Base-by-base conservation (phyloP, 2,113 vertebrate genomes). In the Urocynchramus pylzowi region DNA sequence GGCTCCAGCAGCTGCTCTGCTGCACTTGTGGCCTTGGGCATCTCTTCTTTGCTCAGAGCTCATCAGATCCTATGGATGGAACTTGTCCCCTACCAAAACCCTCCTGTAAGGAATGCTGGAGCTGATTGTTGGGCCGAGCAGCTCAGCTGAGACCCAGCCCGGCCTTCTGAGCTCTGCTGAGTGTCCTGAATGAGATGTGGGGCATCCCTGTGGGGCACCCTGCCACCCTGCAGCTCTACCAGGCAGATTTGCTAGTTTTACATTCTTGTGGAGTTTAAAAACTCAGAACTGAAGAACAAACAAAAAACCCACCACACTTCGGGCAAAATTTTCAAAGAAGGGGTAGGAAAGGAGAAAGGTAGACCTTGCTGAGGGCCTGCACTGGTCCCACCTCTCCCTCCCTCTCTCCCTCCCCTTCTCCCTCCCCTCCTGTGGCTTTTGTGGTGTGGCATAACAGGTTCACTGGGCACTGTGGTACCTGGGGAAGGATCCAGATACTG, bases 291-390 rank as follows among this genome's bases (percentile, higher is more conserved):
- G 11, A 84, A 50, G 41, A 68, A 84, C 19, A 73, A 80, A 28
- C 12, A 23, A 33, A 61, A 80, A 78, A 1, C 4, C 13, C 22
- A 52, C 22, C 2, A 4, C 11, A 3, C 3, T 87, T 33, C 0
- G 1, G 49, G 49, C 4, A 57, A 82, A 61, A 20, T 52, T 42
- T 45, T 70, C 64, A 39, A 41, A 74, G 41, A 64, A 61, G 12
- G 12, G 2, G 9, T 39, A 21, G 24, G 31, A 70, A 81, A 56
- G 13, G 6, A 56, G 35, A 61, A 39, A 39, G 8, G 17, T 42
- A 73, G 41, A 89, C 6, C 20, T 60, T 57, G 20, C 30, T 2
- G 2, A 54, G 39, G 47, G 42, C 20, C 35, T 53, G 30, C 61
- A 64, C 31, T 44, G 21, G 26, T 63, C 26, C 22, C 39, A 59